Evolutionary conservation across 2,797 vertebrate genomes (phyloP).

Genomic region (Xenops minutus): DNA sequence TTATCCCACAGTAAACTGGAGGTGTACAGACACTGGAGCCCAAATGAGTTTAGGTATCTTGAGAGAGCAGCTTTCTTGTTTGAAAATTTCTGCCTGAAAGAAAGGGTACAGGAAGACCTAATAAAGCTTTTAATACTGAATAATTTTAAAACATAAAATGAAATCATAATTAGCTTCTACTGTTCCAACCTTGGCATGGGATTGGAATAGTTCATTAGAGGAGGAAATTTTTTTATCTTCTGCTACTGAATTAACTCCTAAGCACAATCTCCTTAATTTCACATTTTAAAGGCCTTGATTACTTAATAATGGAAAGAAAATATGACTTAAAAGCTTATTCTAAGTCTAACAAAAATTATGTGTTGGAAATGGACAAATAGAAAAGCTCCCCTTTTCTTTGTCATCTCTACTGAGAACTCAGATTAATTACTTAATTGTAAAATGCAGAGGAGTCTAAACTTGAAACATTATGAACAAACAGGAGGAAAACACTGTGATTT

Average conservation of each 20-base stretch:
- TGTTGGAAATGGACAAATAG: background rate
- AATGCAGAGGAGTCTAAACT: background rate
- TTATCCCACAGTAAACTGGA: background rate
- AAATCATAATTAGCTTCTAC: background rate
- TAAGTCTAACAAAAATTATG: background rate
- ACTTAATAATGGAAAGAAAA: background rate
- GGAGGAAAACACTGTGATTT: background rate
- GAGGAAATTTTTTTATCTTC: background rate
- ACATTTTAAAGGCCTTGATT: conserved; percentile 4
- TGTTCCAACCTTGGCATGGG: background rate
- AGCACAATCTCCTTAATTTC: background rate
- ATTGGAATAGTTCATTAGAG: background rate
- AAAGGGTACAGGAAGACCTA: background rate
- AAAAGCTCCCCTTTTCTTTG: background rate
- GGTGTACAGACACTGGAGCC: background rate
- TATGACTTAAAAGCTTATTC: background rate
- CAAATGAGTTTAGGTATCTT: background rate
- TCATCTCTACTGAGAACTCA: background rate
- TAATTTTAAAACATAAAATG: conserved; percentile 1
- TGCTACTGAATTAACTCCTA: background rate
- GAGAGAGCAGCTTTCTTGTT: background rate
- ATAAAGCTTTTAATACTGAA: background rate
- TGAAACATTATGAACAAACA: background rate
- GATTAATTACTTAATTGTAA: background rate
- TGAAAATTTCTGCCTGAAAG: background rate